Evolutionary conservation across 2,888 invertebrate species (phyloP).

Genomic region (Zaprionus lineosus): DNA sequence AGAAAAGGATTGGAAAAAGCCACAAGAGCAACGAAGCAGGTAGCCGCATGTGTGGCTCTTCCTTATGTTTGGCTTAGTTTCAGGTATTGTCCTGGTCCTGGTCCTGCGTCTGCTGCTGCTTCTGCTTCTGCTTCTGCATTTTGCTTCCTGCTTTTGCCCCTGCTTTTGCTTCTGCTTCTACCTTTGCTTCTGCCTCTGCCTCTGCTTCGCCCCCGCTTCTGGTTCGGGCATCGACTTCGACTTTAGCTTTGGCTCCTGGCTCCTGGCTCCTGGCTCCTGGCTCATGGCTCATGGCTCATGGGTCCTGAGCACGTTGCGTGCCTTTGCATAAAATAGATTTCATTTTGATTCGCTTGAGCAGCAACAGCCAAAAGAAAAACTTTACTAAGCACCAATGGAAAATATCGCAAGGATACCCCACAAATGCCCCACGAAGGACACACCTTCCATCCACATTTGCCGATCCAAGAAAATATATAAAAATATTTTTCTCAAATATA

Average conservation of each 20-base stretch:
- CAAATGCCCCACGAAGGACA: constrained; percentile 27
- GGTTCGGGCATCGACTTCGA: background rate
- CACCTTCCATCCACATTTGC: background rate
- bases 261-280: background rate
- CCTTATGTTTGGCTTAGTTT: constrained; percentile 56
- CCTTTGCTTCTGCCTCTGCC: background rate
- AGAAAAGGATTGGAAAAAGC: constrained; percentile 40
- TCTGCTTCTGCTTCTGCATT: background rate
- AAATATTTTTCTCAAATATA: constrained; percentile 1
- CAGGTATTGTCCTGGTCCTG: constrained; percentile 10
- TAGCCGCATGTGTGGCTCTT: constrained; percentile 46
- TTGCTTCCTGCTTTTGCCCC: too few relatives aligned
- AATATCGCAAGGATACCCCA: constrained; percentile 19
- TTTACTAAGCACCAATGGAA: constrained; percentile 18
- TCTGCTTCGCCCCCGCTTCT: background rate
- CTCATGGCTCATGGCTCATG: background rate
- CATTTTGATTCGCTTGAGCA: constrained; percentile 64
- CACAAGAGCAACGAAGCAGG: constrained; percentile 38
- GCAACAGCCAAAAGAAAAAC: constrained; percentile 34
- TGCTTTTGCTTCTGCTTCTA: too few relatives aligned
- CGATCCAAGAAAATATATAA: background rate
- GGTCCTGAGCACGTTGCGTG: constrained; percentile 50
- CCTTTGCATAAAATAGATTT: constrained; percentile 75
- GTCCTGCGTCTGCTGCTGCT: background rate
- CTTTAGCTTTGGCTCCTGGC: background rate